A percentile compares a stretch with the other conserved stretches of the same genome.
Conservation (phyloP, 2,888 invertebrate species). For the Cephus pulcher region DNA sequence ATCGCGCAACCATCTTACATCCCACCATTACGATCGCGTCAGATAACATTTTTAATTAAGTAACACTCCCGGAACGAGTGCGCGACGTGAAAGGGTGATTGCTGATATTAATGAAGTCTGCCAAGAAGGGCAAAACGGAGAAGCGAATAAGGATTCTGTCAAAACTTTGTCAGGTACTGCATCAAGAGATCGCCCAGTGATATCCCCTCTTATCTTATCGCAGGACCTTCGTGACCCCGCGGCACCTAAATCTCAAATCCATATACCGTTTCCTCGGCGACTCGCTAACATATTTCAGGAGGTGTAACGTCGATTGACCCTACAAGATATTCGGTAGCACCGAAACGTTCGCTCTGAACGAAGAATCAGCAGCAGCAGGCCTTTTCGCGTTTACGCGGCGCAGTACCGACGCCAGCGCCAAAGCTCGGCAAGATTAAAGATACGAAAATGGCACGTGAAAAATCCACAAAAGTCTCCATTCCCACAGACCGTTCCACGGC, state of each 20-base stretch:
- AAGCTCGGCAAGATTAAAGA: background rate
- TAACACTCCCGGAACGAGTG: slow-evolving; percentile 33
- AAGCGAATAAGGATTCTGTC: background rate
- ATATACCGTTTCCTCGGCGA: background rate
- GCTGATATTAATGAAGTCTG: slow-evolving; percentile 31
- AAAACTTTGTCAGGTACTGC: background rate
- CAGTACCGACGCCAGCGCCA: background rate
- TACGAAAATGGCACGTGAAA: background rate
- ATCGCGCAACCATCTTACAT: slow-evolving; percentile 35
- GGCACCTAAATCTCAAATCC: background rate
- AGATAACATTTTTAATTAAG: slow-evolving; percentile 58
- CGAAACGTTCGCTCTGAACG: background rate
- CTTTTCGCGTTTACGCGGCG: background rate
- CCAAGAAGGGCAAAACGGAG: background rate
- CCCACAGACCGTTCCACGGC: background rate
- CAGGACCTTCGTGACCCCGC: background rate
- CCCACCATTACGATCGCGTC: slow-evolving; percentile 37
- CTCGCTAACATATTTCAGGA: background rate
- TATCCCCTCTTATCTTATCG: background rate
- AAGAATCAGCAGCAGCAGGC: background rate
- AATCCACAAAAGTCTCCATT: background rate
- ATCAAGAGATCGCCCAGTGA: background rate
- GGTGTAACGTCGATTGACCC: background rate
- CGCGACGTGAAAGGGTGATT: slow-evolving; percentile 27
- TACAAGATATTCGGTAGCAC: background rate